Base-by-base conservation (phyloP, 2,797 vertebrate genomes). In the Euphonia xanthogaster region DNA sequence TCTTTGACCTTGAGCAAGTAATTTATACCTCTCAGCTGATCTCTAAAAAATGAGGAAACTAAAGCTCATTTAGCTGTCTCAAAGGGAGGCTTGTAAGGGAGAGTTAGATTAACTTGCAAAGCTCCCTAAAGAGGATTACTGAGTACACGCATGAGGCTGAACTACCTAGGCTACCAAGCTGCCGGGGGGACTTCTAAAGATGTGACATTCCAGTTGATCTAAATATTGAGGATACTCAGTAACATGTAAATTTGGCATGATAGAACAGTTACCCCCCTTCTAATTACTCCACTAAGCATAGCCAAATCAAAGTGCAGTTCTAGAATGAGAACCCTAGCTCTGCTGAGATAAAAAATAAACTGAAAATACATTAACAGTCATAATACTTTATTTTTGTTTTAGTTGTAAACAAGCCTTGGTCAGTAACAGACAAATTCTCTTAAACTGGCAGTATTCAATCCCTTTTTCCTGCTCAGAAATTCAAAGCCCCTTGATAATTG, bases 301-400 rank as follows among this genome's bases (percentile, higher is more conserved):
- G 42, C 53, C 58, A 82, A 82, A 89, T 28, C 44, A 87, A 89
- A 71, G 45, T 9, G 37, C 28, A 48, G 28, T 44, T 65, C 50
- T 51, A 82, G 25, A 73, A 72, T 37, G 47, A 73, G 11, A 79
- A 13, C 5, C 28, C 14, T 53, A 66, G 27, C 54, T 72, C 39
- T 30, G 7, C 21, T 11, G 11, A 66, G 9, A 44, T n/a, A 73
- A 82, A 90, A 88, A 86, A 27, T 20, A 66, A 91, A 60, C 73
- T 63, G 76, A 50, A 87, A 40, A 54, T 67, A 87, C 0, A 3
- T 67, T 63, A 94, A 91, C 58, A 83, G 68, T 94, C 85, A 37
- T 78, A 96, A 88, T 50, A 94, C 54, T 97, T 97, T 94, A 97
- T 96, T 96, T 3, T 75, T 22, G 65, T 48, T 94, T 87, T 73